Percentiles rank a stretch among this genome's conserved stretches.
Evolutionary conservation across 2,113 vertebrate genomes (phyloP).

Genomic region (Cynopterus brachyotis): DNA sequence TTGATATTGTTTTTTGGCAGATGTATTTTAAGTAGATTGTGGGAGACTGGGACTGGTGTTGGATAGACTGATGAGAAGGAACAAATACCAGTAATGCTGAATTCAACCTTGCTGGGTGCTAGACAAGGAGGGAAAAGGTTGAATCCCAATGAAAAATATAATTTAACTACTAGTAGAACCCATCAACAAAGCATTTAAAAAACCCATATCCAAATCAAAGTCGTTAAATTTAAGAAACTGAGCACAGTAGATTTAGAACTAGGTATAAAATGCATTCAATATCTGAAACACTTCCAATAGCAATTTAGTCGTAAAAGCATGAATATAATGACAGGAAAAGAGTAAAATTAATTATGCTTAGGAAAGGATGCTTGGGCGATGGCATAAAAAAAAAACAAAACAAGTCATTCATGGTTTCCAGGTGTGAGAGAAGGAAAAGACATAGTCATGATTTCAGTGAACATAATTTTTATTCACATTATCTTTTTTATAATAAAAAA

Average conservation of each 20-base stretch:
- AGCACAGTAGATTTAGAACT: neutral
- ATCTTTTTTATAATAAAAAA: constrained; percentile 19
- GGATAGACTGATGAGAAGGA: neutral
- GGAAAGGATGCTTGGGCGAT: neutral
- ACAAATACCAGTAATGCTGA: neutral
- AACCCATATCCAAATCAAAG: neutral
- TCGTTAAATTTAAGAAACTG: neutral
- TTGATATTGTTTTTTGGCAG: constrained; percentile 1
- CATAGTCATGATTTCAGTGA: neutral
- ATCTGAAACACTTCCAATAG: neutral
- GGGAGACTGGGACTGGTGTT: neutral
- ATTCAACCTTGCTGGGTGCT: neutral
- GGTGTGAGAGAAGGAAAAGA: neutral
- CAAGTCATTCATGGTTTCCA: neutral
- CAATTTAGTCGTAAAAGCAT: neutral
- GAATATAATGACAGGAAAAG: neutral
- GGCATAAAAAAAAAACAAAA: neutral
- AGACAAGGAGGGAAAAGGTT: neutral
- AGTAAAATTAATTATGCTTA: neutral
- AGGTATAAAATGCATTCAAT: neutral
- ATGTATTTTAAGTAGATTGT: neutral
- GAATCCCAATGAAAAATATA: neutral
- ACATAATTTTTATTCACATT: neutral
- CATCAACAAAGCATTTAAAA: neutral
- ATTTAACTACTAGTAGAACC: neutral